Percentiles rank a stretch among this genome's conserved stretches.
These are phyloP conservation scores for Macrotrachela quadricornifera DNA, from an alignment of 1,140 invertebrate species.

Conservation along the genomic window DNA sequence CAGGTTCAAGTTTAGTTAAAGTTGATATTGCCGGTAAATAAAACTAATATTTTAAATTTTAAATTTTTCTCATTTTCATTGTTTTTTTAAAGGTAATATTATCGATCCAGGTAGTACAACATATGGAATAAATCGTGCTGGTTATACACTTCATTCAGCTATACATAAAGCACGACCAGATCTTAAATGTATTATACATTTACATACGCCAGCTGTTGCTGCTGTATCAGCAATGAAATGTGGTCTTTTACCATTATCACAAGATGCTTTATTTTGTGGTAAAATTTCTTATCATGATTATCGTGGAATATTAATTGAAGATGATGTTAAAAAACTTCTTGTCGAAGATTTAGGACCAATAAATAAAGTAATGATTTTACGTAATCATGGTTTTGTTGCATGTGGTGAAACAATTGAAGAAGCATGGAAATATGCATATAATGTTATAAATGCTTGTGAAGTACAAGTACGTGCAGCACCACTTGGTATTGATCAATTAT, in stretches of 20 bases:
- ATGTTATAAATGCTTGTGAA: slow-evolving; percentile 63
- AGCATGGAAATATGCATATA: slow-evolving; percentile 68
- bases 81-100: slow-evolving; percentile 10
- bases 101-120: slow-evolving; percentile 75
- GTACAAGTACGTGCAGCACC: slow-evolving; percentile 34
- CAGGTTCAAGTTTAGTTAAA: slow-evolving; percentile 85
- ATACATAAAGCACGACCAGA: slow-evolving; percentile 90
- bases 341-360: slow-evolving; percentile 73
- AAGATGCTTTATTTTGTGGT: slow-evolving; percentile 70
- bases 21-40: slow-evolving; percentile 47
- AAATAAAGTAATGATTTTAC: slow-evolving; percentile 71
- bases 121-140: slow-evolving; percentile 47
- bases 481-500: slow-evolving; percentile 9
- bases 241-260: slow-evolving; percentile 66
- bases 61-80: too few relatives aligned
- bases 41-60: too few relatives aligned
- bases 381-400: slow-evolving; percentile 79
- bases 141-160: slow-evolving; percentile 77
- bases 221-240: slow-evolving; percentile 71
- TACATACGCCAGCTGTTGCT: slow-evolving; percentile 67
- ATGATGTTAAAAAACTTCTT: slow-evolving; percentile 64
- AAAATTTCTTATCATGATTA: slow-evolving; percentile 59
- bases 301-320: slow-evolving; percentile 46
- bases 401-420: slow-evolving; percentile 91
- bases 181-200: slow-evolving; percentile 78